These are phyloP conservation scores for Agrochola lota DNA, from an alignment of 2,888 invertebrate genomes.

Conservation along the genomic window DNA sequence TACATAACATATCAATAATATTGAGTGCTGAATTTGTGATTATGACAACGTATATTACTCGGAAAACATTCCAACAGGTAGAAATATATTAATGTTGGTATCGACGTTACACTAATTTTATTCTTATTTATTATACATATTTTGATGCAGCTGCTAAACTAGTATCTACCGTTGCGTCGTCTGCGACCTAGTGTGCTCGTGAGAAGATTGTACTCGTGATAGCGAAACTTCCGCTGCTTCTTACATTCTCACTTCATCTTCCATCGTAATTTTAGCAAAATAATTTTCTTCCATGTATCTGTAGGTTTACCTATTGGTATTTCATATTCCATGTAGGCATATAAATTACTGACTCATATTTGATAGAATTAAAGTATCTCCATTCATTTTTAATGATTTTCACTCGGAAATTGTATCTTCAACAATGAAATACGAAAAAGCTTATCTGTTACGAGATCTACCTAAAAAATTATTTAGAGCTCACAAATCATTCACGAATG, in stretches of 20 bases:
- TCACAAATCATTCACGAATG: constrained; percentile 58
- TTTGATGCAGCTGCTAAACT: constrained; percentile 71
- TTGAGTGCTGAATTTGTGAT: constrained; percentile 54
- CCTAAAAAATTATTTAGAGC: constrained; percentile 67
- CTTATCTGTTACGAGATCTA: constrained; percentile 60
- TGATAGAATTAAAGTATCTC: neutral
- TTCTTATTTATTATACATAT: constrained; percentile 72
- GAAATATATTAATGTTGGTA: constrained; percentile 61
- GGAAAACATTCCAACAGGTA: constrained; percentile 54
- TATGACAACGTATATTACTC: constrained; percentile 51
- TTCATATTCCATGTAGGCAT: neutral
- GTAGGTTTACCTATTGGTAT: neutral
- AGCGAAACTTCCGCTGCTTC: constrained; percentile 43
- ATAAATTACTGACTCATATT: neutral
- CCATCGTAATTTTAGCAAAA: neutral
- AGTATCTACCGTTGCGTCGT: constrained; percentile 82
- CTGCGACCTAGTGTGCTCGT: constrained; percentile 81
- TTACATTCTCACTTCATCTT: constrained; percentile 9
- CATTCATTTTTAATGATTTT: neutral
- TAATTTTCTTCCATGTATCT: neutral
- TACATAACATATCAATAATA: constrained; percentile 59
- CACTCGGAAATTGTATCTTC: neutral
- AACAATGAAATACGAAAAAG: neutral
- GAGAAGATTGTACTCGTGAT: constrained; percentile 78
- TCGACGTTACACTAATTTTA: constrained; percentile 68